Base-by-base conservation (phyloP, 2,113 vertebrate genomes). In the Ciconia stormi region DNA sequence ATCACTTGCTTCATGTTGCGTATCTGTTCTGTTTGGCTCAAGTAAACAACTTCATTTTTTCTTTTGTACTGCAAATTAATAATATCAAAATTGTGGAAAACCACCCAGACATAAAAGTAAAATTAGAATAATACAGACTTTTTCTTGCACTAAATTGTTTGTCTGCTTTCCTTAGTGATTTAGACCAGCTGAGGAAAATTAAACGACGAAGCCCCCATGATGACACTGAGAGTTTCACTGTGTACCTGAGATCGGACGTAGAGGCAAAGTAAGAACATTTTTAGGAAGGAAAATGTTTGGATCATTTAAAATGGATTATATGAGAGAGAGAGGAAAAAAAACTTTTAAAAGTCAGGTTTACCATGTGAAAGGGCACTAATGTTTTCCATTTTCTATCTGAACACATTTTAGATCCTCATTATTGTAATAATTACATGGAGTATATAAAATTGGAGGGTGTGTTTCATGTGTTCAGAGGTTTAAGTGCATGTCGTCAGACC, bases 141-240 rank as follows among this genome's bases (percentile, higher is more conserved):
- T 83, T 62, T 62, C 42, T 88, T 79, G 25, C 18, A 42, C 25
- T 89, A 16, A 96, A 53, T 25, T 66, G 6, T 85, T 90, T 78
- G 12, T 92, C 18, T 6, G 1, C 34, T 91, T 96, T 73, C 50
- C 61, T 62, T 82, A 99, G 99, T 98, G 99, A 99, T 98, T 98
- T 99, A 92, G 99, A 99, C 73, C 98, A 99, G 82, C 98, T 99
- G 79, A 97, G 99, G 65, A 99, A 99, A 98, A 99, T 99, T 96
- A 98, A 98, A 82, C 98, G 98, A 58, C 98, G 99, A 93, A 99
- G 99, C 96, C 99, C 99, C 27, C 99, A 99, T 70, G 99, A 99
- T 79, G 99, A 99, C 96, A 99, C 99, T 1, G 99, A 99, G 93
- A 99, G 99, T 36, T 99, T 99, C 95, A 99, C 99, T 9, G 99